Conservation (phyloP, 2,113 vertebrate species). For the Phyllostomus discolor region DNA sequence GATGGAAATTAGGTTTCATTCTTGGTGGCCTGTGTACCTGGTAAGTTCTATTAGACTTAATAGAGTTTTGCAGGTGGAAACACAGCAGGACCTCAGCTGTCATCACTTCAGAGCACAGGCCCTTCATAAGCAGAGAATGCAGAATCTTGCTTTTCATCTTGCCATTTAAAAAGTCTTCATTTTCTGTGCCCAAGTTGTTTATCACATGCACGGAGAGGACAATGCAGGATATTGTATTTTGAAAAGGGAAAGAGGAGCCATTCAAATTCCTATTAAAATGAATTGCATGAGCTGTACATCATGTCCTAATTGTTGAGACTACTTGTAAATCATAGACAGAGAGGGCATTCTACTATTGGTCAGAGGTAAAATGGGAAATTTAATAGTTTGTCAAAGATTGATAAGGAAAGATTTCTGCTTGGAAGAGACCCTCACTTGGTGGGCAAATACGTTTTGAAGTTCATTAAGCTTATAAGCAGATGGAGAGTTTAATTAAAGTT, state of each 20-base stretch:
- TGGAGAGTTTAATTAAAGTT: conserved; percentile 32
- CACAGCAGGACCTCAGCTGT: conserved; percentile 34
- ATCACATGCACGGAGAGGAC: not conserved
- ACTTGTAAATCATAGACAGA: conserved; percentile 45
- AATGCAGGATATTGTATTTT: conserved; percentile 48
- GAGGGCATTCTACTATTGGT: not conserved
- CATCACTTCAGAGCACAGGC: conserved; percentile 21
- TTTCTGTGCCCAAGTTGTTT: conserved; percentile 39
- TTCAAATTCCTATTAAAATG: conserved; percentile 55
- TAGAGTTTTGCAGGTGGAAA: conserved; percentile 56
- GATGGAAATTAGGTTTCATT: conserved; percentile 63
- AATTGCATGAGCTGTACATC: conserved; percentile 41
- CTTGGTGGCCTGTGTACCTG: not conserved
- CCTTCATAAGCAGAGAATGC: not conserved
- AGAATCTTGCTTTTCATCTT: not conserved
- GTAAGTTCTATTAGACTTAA: conserved; percentile 57
- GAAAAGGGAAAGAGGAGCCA: conserved; percentile 43
- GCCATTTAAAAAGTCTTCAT: conserved; percentile 51
- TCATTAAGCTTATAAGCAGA: conserved; percentile 42
- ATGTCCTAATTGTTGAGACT: conserved; percentile 37
- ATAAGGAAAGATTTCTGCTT: conserved; percentile 39
- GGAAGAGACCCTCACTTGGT: conserved; percentile 3
- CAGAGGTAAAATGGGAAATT: not conserved
- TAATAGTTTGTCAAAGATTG: conserved; percentile 50
- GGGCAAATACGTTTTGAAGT: conserved; percentile 15